Conservation (phyloP, 2,113 vertebrate species). For the Balaenoptera acutorostrata region DNA sequence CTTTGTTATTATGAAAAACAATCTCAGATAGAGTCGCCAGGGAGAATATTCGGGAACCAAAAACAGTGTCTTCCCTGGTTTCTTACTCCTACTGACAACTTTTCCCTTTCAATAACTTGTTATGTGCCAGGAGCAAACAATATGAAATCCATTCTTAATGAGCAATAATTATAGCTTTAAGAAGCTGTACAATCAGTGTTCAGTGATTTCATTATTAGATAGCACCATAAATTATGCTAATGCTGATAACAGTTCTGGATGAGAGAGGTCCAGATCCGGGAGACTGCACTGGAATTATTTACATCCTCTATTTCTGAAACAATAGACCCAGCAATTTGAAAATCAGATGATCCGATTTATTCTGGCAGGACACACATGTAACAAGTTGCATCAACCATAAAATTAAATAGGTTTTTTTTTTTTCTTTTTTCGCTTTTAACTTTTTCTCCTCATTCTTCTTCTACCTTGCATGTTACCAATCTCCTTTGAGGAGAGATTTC, state of each 20-base stretch:
- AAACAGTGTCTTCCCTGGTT: constrained; percentile 24
- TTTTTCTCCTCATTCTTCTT: constrained; percentile 52
- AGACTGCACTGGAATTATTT: constrained; percentile 85
- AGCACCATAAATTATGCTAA: constrained; percentile 87
- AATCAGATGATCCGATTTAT: constrained; percentile 86
- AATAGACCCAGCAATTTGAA: constrained; percentile 85
- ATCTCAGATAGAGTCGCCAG: constrained; percentile 40
- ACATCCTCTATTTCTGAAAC: constrained; percentile 85
- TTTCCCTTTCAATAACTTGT: constrained; percentile 75
- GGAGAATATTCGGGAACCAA: constrained; percentile 28
- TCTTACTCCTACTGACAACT: constrained; percentile 61
- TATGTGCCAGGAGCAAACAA: constrained; percentile 82
- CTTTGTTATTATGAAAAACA: neutral
- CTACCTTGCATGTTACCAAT: neutral
- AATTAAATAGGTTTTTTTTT: constrained; percentile 77
- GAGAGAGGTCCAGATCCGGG: constrained; percentile 83
- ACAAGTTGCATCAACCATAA: constrained; percentile 83
- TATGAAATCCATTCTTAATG: constrained; percentile 81
- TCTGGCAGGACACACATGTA: constrained; percentile 85
- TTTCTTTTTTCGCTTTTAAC: constrained; percentile 45
- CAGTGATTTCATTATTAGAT: constrained; percentile 86
- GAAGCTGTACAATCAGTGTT: constrained; percentile 85
- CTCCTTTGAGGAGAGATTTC: neutral
- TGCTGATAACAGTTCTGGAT: constrained; percentile 85
- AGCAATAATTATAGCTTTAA: constrained; percentile 86